Base-by-base conservation (phyloP, 2,797 vertebrate genomes). In the Fistularia commersonii region DNA sequence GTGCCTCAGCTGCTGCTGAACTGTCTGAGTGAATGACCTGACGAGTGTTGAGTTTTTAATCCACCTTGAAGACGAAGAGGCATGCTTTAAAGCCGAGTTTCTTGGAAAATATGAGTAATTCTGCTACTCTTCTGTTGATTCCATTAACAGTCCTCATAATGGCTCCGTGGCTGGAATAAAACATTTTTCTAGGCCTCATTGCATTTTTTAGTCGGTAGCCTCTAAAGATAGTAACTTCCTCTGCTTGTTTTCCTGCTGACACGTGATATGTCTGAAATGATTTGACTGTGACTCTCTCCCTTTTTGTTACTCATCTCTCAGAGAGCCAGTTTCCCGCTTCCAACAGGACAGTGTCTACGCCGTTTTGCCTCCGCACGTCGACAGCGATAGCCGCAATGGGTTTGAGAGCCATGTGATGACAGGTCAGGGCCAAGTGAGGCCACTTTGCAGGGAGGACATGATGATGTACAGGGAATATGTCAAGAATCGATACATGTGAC, bases 311-410 rank as follows among this genome's bases (percentile, higher is more conserved):
- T 23, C 23, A 4, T 6, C 6, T 48, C 53, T 32, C 70, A 98
- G 97, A 68, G 83, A 81, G 54, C 93, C 92, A 0, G 94, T 98
- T 53, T 96, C 96, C 0, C 74, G 82, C 60, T 95, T 99, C 83
- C 78, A 91, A 0, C 85, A 89, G 55, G 94, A 97, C 89, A 96
- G 93, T 75, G 89, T 95, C 83, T 96, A 94, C 0, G 89, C 84
- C 64, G 87, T 92, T 2, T 90, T 83, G 7, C 90, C 91, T 14
- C 93, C 94, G 0, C 87, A 76, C 66, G 91, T 91, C 13, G 91
- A 94, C 75, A 71, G 79, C 45, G 91, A 90, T 72, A 95, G 92
- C 32, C 76, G 80, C 11, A 90, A 94, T 15, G 86, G 96, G 81
- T 98, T 98, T 49, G 86, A 93, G 42, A 88, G 89, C 1, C 94